A percentile compares a stretch with the other conserved stretches of the same genome.
phyloP scores from a whole-genome alignment of 2,888 invertebrate species.

The Lepidonotus clava region DNA sequence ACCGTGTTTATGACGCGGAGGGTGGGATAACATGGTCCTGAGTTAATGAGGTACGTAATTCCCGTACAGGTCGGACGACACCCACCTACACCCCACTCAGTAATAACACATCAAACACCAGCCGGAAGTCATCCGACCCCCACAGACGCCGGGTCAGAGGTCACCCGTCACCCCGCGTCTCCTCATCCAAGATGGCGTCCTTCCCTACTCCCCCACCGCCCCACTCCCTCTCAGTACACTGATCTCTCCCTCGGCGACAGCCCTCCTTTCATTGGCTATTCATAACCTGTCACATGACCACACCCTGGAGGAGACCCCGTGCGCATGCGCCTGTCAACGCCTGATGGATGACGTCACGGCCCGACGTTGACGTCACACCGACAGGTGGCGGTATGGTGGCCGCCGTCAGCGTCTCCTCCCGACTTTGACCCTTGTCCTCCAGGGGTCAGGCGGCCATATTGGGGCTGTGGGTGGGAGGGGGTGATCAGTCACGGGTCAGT shows the following conservation, averaged over 20 bases:
- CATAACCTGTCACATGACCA: conserved; percentile 50
- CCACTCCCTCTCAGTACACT: conserved; percentile 10
- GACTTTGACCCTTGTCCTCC: background rate
- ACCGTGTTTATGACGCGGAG: too few species aligned
- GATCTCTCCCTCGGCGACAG: conserved; percentile 50
- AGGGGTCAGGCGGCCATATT: background rate
- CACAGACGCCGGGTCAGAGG: background rate
- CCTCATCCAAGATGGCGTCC: conserved; percentile 21
- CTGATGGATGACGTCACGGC: conserved; percentile 41
- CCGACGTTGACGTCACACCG: conserved; percentile 39
- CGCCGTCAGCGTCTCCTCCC: conserved; percentile 5
- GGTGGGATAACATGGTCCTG: too few species aligned
- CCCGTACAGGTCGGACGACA: background rate
- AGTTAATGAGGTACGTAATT: too few species aligned
- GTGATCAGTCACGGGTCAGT: conserved; percentile 38
- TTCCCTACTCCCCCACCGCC: background rate
- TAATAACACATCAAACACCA: conserved; percentile 11
- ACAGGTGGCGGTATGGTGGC: conserved; percentile 13
- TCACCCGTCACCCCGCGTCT: background rate
- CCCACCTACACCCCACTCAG: background rate
- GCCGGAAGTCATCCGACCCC: background rate
- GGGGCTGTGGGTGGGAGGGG: background rate
- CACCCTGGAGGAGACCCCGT: conserved; percentile 25
- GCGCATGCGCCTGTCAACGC: conserved; percentile 16
- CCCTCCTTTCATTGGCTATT: conserved; percentile 44